A percentile compares a stretch with the other conserved stretches of the same genome.
phyloP scores from a whole-genome alignment of 2,888 invertebrate species.

The Lasioglossum pauxillum region DNA sequence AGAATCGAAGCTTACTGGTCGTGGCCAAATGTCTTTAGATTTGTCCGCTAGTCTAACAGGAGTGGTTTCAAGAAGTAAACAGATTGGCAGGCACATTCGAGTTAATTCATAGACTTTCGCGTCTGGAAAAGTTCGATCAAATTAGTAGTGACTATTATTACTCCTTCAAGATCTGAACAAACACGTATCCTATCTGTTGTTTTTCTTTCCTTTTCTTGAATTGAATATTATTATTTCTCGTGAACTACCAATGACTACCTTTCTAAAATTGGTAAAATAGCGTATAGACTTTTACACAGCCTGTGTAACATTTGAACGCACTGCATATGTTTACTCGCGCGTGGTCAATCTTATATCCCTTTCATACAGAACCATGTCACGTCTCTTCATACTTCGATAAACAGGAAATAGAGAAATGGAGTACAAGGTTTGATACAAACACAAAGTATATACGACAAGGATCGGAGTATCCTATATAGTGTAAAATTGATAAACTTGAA shows the following conservation, averaged over 20 bases:
- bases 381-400: constrained; percentile 55
- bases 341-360: constrained; percentile 56
- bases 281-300: constrained; percentile 9
- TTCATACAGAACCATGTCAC: constrained; percentile 66
- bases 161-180: constrained; percentile 69
- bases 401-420: constrained; percentile 57
- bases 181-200: constrained; percentile 27
- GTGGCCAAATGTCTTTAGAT: constrained; percentile 81
- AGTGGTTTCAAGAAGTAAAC: constrained; percentile 83
- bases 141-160: constrained; percentile 75
- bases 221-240: not conserved
- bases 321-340: constrained; percentile 30
- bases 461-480: constrained; percentile 41
- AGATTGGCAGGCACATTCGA: constrained; percentile 84
- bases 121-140: constrained; percentile 68
- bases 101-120: constrained; percentile 78
- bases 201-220: not conserved
- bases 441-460: constrained; percentile 47
- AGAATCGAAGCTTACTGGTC: constrained; percentile 47
- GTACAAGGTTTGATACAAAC: constrained; percentile 49
- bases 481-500: constrained; percentile 61
- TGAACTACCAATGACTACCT: not conserved
- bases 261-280: not conserved
- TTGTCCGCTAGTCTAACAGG: constrained; percentile 81
- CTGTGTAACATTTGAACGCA: constrained; percentile 6